These are phyloP conservation scores for Verasper variegatus DNA, from an alignment of 2,113 vertebrate genomes.

Conservation along the genomic window DNA sequence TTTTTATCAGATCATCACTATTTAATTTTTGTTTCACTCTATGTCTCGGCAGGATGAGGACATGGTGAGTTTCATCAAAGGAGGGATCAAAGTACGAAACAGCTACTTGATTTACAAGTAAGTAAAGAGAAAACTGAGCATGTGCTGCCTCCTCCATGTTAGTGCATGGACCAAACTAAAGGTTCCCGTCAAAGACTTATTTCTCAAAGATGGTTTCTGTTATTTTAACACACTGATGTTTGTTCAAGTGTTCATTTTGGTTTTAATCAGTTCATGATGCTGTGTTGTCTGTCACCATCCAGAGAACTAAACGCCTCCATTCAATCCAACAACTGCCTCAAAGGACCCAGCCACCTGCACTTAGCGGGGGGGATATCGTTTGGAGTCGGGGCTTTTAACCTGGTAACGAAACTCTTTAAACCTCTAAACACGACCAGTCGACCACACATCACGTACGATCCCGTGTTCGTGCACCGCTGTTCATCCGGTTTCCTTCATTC, in stretches of 20 bases:
- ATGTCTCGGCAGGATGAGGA: conserved; percentile 82
- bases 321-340: conserved; percentile 73
- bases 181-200: no score
- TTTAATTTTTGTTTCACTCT: not conserved
- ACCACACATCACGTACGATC: not conserved
- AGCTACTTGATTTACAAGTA: conserved; percentile 89
- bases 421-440: not conserved
- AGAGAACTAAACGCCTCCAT: conserved; percentile 83
- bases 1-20: no score
- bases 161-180: no score
- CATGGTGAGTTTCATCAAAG: conserved; percentile 90
- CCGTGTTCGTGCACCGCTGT: not conserved
- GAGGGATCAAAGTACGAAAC: conserved; percentile 88
- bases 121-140: conserved; percentile 49
- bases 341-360: conserved; percentile 82
- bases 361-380: conserved; percentile 84
- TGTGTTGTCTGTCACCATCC: conserved; percentile 20
- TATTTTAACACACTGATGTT: no score
- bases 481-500: conserved; percentile 23
- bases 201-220: no score
- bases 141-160: no score
- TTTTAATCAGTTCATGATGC: no score
- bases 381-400: conserved; percentile 86
- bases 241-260: no score
- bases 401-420: conserved; percentile 69